phyloP scores from a whole-genome alignment of 2,797 vertebrate species.

The Aselliscus stoliczkanus region DNA sequence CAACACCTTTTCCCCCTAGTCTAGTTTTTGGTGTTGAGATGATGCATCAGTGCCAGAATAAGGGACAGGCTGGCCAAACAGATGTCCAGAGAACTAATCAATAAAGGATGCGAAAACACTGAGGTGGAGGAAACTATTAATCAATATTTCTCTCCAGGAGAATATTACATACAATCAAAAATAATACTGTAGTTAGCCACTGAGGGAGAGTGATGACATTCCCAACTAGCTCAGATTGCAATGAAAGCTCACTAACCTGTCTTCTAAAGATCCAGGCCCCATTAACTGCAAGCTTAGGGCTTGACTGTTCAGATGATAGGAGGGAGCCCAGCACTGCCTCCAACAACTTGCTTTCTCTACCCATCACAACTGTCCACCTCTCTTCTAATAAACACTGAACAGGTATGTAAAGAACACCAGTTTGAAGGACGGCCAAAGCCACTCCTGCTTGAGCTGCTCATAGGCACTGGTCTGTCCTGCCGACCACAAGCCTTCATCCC shows the following conservation, averaged over 20 bases:
- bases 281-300: not conserved
- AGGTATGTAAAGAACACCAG: not conserved
- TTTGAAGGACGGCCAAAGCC: not conserved
- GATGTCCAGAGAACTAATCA: conserved; percentile 40
- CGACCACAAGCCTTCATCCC: not conserved
- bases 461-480: not conserved
- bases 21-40: not conserved
- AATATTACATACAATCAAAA: not conserved
- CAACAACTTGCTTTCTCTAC: not conserved
- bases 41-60: not conserved
- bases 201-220: not conserved
- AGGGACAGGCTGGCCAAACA: not conserved
- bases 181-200: conserved; percentile 6
- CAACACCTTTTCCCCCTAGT: not conserved
- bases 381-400: not conserved
- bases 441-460: not conserved
- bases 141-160: conserved; percentile 35
- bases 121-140: conserved; percentile 40
- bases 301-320: not conserved
- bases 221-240: not conserved
- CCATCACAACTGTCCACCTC: not conserved
- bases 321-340: not conserved
- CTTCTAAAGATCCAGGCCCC: not conserved
- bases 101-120: not conserved
- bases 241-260: not conserved